These are phyloP conservation scores for Escarpia spicata DNA, from an alignment of 2,888 invertebrate species.

Conservation along the genomic window DNA sequence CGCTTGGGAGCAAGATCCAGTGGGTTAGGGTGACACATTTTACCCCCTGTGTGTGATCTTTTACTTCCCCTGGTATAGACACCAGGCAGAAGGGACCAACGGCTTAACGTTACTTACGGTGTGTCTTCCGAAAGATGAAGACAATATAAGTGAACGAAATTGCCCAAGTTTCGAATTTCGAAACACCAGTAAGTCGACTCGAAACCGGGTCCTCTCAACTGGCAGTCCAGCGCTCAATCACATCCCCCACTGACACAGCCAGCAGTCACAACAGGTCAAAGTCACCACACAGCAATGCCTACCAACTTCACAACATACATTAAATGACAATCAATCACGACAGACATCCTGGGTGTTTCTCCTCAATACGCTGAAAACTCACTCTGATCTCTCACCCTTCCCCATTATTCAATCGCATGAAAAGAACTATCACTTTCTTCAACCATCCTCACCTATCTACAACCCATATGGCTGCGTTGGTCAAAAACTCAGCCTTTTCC, in stretches of 20 bases:
- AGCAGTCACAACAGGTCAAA: neutral
- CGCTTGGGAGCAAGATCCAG: too few species aligned
- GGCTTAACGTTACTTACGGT: too few species aligned
- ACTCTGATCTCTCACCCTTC: neutral
- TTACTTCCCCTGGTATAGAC: neutral
- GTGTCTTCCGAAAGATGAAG: too few species aligned
- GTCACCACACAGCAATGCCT: neutral
- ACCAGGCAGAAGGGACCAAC: too few species aligned
- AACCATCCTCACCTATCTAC: neutral
- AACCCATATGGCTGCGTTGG: neutral
- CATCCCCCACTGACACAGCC: neutral
- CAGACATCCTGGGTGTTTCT: neutral
- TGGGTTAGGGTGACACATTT: too few species aligned
- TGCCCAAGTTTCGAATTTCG: too few species aligned
- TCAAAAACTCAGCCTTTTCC: neutral
- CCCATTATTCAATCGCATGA: neutral
- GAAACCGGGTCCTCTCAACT: too few species aligned
- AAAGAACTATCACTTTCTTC: neutral
- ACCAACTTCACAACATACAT: neutral
- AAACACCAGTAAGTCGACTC: too few species aligned
- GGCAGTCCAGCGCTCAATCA: too few species aligned
- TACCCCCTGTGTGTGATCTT: neutral
- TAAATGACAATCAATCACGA: slow-evolving; percentile 5
- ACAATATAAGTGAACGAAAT: too few species aligned
- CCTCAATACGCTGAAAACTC: neutral